A percentile compares a stretch with the other conserved stretches of the same genome.
Conservation (phyloP, 1,140 invertebrate genomes). For the Stegodyphus dumicola region DNA sequence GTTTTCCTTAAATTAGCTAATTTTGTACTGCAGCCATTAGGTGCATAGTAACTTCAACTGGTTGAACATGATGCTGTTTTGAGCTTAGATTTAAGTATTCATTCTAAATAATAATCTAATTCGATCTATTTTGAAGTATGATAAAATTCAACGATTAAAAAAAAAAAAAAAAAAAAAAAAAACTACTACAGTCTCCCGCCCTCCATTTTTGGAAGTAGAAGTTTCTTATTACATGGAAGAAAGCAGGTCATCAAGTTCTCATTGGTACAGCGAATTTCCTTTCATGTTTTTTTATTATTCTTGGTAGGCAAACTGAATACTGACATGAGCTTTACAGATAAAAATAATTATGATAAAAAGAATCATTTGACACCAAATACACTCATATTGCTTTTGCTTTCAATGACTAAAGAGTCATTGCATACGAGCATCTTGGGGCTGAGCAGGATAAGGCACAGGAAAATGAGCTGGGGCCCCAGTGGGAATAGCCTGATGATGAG, state of each 20-base stretch:
- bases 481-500: slow-evolving; percentile 36
- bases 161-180: too few relatives aligned
- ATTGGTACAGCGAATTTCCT: neutral
- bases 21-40: too few relatives aligned
- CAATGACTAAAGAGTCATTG: slow-evolving; percentile 22
- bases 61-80: too few relatives aligned
- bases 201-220: too few relatives aligned
- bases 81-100: too few relatives aligned
- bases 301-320: neutral
- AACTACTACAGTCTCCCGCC: too few relatives aligned
- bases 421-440: slow-evolving; percentile 60
- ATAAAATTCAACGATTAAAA: too few relatives aligned
- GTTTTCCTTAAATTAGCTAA: too few relatives aligned
- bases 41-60: too few relatives aligned
- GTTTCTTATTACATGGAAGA: too few relatives aligned
- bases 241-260: neutral
- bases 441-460: slow-evolving; percentile 55
- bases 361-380: neutral
- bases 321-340: neutral
- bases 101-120: too few relatives aligned
- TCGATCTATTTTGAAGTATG: too few relatives aligned
- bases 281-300: neutral
- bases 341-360: neutral
- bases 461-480: slow-evolving; percentile 50
- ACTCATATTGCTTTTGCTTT: neutral